A percentile compares a stretch with the other conserved stretches of the same genome.
Conservation (phyloP, 2,113 vertebrate species). For the Sapayoa aenigma region DNA sequence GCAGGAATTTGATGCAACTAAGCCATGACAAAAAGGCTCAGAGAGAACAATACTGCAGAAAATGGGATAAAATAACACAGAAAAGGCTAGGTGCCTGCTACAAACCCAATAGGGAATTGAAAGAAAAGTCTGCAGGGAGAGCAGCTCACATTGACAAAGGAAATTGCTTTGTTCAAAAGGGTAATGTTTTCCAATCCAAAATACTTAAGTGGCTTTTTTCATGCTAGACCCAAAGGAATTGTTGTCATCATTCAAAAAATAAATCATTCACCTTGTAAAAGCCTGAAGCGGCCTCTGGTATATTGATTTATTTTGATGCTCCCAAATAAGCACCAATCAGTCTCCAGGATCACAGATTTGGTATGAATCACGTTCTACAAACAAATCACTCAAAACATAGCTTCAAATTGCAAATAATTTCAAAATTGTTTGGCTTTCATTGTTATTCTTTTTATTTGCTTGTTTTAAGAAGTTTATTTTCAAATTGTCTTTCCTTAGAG, state of each 20-base stretch:
- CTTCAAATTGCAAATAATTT: neutral
- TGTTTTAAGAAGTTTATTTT: neutral
- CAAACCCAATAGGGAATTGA: neutral
- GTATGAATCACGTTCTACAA: neutral
- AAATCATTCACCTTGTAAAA: neutral
- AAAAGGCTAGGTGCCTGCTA: neutral
- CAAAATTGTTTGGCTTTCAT: neutral
- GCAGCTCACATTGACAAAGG: neutral
- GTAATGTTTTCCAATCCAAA: neutral
- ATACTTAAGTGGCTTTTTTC: neutral
- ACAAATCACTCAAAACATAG: neutral
- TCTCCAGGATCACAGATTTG: neutral
- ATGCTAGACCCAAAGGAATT: neutral
- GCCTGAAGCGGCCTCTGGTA: neutral
- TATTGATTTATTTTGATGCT: neutral
- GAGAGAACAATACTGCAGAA: conserved; percentile 4
- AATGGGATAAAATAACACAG: conserved; percentile 5
- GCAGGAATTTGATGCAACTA: neutral
- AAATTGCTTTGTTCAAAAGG: neutral
- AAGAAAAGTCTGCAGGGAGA: neutral
- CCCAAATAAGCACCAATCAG: neutral
- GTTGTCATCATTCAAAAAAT: neutral
- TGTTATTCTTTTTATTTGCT: neutral
- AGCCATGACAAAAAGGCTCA: conserved; percentile 9
- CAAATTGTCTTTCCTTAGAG: neutral